Conservation (phyloP, 1,140 invertebrate genomes). For the Anadara kagoshimensis region DNA sequence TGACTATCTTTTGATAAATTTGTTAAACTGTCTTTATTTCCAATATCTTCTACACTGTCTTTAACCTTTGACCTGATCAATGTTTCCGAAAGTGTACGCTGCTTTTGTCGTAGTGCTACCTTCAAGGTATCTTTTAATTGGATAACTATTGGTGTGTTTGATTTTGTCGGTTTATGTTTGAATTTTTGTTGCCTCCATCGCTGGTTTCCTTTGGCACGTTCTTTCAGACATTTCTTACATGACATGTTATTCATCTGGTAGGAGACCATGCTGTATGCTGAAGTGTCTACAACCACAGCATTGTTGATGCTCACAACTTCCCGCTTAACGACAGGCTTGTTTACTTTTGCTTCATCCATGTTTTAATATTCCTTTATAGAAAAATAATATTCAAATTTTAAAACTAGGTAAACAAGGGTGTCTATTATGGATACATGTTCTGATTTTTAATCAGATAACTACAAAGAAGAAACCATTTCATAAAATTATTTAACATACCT, state of each 20-base stretch:
- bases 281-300: constrained; percentile 22
- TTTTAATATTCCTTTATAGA: constrained; percentile 8
- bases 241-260: constrained; percentile 25
- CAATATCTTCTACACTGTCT: constrained; percentile 1
- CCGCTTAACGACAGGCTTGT: constrained; percentile 41
- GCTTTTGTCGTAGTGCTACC: constrained; percentile 55
- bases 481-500: no score
- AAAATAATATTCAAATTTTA: not conserved
- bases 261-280: constrained; percentile 2
- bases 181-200: constrained; percentile 51
- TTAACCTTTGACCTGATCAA: constrained; percentile 41
- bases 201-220: constrained; percentile 50
- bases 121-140: constrained; percentile 66
- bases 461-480: no score
- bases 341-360: constrained; percentile 14
- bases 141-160: constrained; percentile 69
- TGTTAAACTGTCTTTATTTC: constrained; percentile 11
- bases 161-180: constrained; percentile 53
- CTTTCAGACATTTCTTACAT: constrained; percentile 67
- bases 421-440: no score
- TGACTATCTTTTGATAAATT: constrained; percentile 19
- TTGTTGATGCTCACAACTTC: constrained; percentile 55
- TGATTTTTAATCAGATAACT: no score
- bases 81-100: constrained; percentile 52
- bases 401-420: not conserved